A percentile compares a stretch with the other conserved stretches of the same genome.
phyloP scores from a whole-genome alignment of 2,888 invertebrate species.

The Lithophane leautieri region DNA sequence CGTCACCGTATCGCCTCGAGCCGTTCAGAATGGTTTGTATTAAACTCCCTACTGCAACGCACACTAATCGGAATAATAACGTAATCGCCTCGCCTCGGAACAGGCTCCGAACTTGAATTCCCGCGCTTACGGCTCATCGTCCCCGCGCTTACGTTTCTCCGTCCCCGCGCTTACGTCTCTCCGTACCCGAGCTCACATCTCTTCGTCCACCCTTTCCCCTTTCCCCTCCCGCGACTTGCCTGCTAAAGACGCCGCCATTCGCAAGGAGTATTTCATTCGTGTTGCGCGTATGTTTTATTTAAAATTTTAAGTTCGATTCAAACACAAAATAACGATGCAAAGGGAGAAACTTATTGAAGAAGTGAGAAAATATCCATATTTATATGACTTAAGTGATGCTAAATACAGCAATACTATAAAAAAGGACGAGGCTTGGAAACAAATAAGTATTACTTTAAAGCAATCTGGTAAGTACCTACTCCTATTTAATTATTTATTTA shows the following conservation, averaged over 20 bases:
- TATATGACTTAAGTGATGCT: slow-evolving; percentile 57
- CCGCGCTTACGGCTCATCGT: no score
- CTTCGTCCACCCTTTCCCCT: slow-evolving; percentile 43
- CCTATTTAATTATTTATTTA: slow-evolving; percentile 50
- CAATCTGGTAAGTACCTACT: slow-evolving; percentile 52
- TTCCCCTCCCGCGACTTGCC: slow-evolving; percentile 48
- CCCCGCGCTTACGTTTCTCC: neutral
- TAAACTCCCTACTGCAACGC: neutral
- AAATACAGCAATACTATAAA: slow-evolving; percentile 55
- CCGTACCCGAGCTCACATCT: slow-evolving; percentile 18
- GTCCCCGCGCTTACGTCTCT: neutral
- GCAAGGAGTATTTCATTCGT: slow-evolving; percentile 22
- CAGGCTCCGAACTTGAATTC: neutral
- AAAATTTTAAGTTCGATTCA: slow-evolving; percentile 51
- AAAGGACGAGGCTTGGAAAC: slow-evolving; percentile 58
- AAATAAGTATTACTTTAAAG: slow-evolving; percentile 57
- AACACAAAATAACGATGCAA: slow-evolving; percentile 56
- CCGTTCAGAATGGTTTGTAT: neutral
- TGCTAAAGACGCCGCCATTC: slow-evolving; percentile 47
- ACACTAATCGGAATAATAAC: neutral
- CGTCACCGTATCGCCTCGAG: no score
- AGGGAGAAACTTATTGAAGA: slow-evolving; percentile 58
- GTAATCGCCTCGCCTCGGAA: neutral
- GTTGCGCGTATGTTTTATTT: slow-evolving; percentile 33
- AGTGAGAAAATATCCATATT: slow-evolving; percentile 63